Evolutionary conservation across 2,797 vertebrate species (phyloP).

Genomic region (Perdix hodgsoniae): DNA sequence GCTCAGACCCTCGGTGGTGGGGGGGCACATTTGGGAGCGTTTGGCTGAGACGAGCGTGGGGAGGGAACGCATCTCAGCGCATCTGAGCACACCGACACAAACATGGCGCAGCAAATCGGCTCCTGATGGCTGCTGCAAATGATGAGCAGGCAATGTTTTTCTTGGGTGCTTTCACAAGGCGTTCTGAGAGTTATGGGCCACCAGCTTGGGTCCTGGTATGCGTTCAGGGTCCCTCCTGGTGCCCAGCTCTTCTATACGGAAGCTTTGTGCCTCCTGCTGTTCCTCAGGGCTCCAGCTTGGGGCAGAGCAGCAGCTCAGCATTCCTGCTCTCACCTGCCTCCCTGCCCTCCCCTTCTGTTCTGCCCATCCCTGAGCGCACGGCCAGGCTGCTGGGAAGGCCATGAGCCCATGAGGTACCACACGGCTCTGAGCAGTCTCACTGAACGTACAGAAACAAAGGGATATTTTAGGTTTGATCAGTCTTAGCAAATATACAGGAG

Average conservation of each 20-base stretch:
- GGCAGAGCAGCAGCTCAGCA: accelerated
- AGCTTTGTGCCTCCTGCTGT: accelerated
- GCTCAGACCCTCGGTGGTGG: too few relatives aligned
- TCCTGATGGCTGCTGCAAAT: accelerated
- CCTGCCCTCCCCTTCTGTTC: neutral
- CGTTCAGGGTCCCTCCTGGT: neutral
- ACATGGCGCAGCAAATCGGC: neutral
- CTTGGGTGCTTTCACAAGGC: neutral
- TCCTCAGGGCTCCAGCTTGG: neutral
- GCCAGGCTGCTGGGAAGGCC: too few relatives aligned
- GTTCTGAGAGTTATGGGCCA: too few relatives aligned
- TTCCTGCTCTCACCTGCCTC: neutral
- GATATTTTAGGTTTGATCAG: neutral
- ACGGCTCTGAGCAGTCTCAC: neutral
- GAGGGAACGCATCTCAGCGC: too few relatives aligned
- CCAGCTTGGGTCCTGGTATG: accelerated
- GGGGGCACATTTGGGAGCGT: neutral
- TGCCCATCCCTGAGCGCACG: too few relatives aligned
- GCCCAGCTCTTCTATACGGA: accelerated
- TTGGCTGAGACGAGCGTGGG: neutral
- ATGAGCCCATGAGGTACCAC: neutral
- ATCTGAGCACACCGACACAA: accelerated
- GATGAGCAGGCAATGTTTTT: accelerated
- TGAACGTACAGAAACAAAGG: neutral
- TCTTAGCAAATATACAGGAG: neutral